A percentile compares a stretch with the other conserved stretches of the same genome.
phyloP scores from a whole-genome alignment of 2,888 invertebrate species.

The Antheraea yamamai region DNA sequence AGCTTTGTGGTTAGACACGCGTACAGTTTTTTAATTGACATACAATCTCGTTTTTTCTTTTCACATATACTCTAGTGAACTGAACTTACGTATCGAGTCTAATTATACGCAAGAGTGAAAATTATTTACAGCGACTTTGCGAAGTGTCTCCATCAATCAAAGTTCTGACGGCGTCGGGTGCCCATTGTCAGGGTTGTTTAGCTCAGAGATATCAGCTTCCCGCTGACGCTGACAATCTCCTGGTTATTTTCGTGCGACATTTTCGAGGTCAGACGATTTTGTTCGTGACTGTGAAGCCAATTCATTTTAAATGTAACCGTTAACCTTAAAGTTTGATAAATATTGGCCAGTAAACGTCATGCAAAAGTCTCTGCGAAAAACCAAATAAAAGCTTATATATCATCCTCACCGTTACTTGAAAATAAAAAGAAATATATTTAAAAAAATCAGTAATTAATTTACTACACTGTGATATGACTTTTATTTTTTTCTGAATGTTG shows the following conservation, averaged over 20 bases:
- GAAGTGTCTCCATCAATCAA: constrained; percentile 24
- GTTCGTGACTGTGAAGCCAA: background rate
- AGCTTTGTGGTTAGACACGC: too few relatives aligned
- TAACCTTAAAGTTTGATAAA: background rate
- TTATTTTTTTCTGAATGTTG: too few relatives aligned
- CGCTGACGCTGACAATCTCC: background rate
- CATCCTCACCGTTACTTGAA: too few relatives aligned
- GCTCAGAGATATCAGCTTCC: constrained; percentile 11
- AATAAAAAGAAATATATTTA: too few relatives aligned
- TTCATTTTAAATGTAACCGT: background rate
- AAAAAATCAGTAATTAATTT: too few relatives aligned
- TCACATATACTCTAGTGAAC: background rate
- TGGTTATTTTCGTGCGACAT: constrained; percentile 21
- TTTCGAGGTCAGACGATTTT: constrained; percentile 17
- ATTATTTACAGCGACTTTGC: background rate
- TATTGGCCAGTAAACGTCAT: background rate
- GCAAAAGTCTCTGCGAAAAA: background rate
- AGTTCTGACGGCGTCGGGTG: constrained; percentile 21
- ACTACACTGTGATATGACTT: too few relatives aligned
- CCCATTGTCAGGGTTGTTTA: constrained; percentile 35
- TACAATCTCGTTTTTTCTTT: too few relatives aligned
- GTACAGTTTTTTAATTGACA: too few relatives aligned
- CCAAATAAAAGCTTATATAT: background rate
- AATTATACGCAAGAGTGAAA: background rate
- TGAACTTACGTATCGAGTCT: background rate